Percentiles rank a stretch among this genome's conserved stretches.
Conservation (phyloP, 1,140 invertebrate species). For the Dolichoris vasculosae region DNA sequence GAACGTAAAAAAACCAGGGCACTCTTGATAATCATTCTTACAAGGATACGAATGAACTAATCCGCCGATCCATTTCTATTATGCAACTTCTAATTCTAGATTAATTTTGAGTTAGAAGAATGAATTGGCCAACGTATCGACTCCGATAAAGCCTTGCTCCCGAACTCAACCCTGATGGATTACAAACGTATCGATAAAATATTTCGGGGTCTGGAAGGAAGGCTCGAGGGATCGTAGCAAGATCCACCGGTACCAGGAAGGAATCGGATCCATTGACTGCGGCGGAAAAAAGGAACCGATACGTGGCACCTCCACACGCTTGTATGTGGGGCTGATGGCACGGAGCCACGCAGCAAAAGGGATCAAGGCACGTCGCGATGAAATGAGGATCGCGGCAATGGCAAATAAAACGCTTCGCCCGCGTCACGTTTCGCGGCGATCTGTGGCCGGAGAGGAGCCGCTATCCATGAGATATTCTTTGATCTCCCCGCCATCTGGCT, state of each 20-base stretch:
- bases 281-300: constrained; percentile 15
- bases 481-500: constrained; percentile 54
- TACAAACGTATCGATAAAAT: background rate
- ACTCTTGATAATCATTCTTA: background rate
- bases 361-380: constrained; percentile 68
- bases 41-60: background rate
- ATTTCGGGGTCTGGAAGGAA: background rate
- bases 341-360: constrained; percentile 39
- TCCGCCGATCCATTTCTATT: background rate
- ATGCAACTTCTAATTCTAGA: background rate
- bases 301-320: constrained; percentile 8
- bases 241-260: background rate
- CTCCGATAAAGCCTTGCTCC: background rate
- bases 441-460: constrained; percentile 24
- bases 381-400: constrained; percentile 73
- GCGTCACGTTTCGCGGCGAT: constrained; percentile 69
- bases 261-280: background rate
- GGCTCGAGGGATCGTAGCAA: background rate
- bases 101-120: background rate
- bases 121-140: background rate
- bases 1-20: background rate
- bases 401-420: constrained; percentile 74
- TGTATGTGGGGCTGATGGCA: constrained; percentile 17
- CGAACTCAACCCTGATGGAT: background rate
- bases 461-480: constrained; percentile 53